Conservation (phyloP, 1,140 invertebrate species). For the Myzus persicae region DNA sequence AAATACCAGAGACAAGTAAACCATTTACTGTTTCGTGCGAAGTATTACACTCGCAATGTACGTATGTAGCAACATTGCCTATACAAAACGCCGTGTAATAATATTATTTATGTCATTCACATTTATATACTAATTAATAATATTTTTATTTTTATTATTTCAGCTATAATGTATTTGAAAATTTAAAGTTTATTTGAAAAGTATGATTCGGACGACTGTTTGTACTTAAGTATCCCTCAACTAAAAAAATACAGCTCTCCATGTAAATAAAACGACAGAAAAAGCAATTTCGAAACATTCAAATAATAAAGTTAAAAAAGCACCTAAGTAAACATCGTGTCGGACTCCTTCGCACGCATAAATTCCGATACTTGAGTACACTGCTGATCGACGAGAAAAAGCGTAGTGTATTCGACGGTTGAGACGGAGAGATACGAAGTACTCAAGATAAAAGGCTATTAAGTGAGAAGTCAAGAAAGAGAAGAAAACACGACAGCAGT, state of each 20-base stretch:
- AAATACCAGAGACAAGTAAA: background rate
- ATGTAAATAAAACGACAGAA: background rate
- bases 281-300: conserved; percentile 45
- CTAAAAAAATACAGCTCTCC: background rate
- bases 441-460: conserved; percentile 31
- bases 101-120: background rate
- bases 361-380: background rate
- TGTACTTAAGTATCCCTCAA: background rate
- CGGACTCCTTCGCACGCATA: background rate
- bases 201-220: background rate
- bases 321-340: conserved; percentile 29
- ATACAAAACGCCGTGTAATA: conserved; percentile 33
- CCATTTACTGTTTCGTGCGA: background rate
- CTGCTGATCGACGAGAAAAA: background rate
- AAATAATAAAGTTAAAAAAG: background rate
- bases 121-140: background rate
- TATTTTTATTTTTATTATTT: background rate
- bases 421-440: conserved; percentile 4
- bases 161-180: background rate
- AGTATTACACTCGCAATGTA: background rate
- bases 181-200: background rate
- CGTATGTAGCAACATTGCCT: conserved; percentile 50
- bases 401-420: background rate
- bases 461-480: background rate
- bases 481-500: background rate